Conservation (phyloP, 2,113 vertebrate species). For the Probosciger aterrimus region DNA sequence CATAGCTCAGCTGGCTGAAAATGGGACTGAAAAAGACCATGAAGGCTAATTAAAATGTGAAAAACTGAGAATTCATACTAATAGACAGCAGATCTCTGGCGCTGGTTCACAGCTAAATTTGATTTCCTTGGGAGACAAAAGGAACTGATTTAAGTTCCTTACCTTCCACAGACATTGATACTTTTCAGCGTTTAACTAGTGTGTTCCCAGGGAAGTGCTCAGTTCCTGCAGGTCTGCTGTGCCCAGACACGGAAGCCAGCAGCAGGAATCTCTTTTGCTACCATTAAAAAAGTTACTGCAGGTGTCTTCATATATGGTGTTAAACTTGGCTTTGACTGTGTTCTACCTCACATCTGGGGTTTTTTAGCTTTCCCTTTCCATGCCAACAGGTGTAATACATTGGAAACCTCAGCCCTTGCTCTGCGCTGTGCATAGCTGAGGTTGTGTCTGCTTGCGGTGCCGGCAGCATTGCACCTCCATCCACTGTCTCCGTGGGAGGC, state of each 20-base stretch:
- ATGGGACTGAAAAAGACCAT: background rate
- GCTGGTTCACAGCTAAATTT: constrained; percentile 30
- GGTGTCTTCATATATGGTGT: background rate
- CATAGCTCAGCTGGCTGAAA: constrained; percentile 17
- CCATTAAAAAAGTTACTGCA: constrained; percentile 8
- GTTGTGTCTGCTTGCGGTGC: rapidly evolving
- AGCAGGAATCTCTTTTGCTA: constrained; percentile 8
- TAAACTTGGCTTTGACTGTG: background rate
- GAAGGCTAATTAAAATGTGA: constrained; percentile 53
- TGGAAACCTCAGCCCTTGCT: background rate
- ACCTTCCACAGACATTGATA: constrained; percentile 34
- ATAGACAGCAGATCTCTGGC: constrained; percentile 50
- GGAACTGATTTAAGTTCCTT: constrained; percentile 38
- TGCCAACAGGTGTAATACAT: background rate
- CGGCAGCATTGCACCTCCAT: rapidly evolving
- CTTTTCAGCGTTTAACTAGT: background rate
- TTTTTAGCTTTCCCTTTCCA: background rate
- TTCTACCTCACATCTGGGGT: constrained; percentile 26
- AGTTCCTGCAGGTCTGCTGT: background rate
- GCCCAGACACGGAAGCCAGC: background rate
- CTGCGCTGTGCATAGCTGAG: background rate
- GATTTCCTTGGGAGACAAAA: constrained; percentile 33
- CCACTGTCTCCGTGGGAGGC: background rate
- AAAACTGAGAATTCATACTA: constrained; percentile 39
- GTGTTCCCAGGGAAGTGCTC: background rate